Percentiles rank a stretch among this genome's conserved stretches.
Conservation (phyloP, 2,888 invertebrate genomes). For the Acrobasis consociella region DNA sequence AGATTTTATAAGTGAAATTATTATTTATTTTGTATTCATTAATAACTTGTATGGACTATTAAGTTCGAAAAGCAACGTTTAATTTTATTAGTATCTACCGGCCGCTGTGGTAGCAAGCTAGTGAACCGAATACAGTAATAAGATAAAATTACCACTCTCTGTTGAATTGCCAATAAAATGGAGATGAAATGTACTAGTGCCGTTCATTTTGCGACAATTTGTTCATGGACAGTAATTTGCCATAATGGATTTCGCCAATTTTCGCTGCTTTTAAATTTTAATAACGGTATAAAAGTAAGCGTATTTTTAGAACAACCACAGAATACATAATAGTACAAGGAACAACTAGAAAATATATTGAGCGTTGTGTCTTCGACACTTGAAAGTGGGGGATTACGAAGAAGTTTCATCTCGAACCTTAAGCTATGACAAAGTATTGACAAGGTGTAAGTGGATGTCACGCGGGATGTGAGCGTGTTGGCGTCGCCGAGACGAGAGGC, state of each 20-base stretch:
- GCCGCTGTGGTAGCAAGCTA: conserved; percentile 34
- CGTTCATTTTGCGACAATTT: conserved; percentile 55
- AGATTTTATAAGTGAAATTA: not conserved
- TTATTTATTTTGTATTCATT: not conserved
- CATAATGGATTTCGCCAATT: conserved; percentile 56
- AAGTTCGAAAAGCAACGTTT: conserved; percentile 15
- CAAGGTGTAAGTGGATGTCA: conserved; percentile 21
- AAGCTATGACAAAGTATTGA: conserved; percentile 22
- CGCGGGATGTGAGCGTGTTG: not conserved
- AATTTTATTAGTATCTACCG: conserved; percentile 25
- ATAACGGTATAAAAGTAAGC: conserved; percentile 38
- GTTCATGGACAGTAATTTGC: conserved; percentile 52
- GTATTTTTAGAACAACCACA: not conserved
- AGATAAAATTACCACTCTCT: conserved; percentile 50
- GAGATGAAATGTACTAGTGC: conserved; percentile 50
- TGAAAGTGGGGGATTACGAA: not conserved
- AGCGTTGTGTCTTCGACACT: not conserved
- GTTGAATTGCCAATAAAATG: conserved; percentile 53
- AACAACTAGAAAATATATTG: not conserved
- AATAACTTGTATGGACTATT: not conserved
- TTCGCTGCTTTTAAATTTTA: conserved; percentile 50
- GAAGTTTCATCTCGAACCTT: conserved; percentile 15
- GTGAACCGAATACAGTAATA: conserved; percentile 40
- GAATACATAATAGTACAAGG: no score
- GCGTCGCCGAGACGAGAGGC: not conserved